Percentiles rank a stretch among this genome's conserved stretches.
Conservation (phyloP, 2,888 invertebrate genomes). For the Eupelmus urozonus region DNA sequence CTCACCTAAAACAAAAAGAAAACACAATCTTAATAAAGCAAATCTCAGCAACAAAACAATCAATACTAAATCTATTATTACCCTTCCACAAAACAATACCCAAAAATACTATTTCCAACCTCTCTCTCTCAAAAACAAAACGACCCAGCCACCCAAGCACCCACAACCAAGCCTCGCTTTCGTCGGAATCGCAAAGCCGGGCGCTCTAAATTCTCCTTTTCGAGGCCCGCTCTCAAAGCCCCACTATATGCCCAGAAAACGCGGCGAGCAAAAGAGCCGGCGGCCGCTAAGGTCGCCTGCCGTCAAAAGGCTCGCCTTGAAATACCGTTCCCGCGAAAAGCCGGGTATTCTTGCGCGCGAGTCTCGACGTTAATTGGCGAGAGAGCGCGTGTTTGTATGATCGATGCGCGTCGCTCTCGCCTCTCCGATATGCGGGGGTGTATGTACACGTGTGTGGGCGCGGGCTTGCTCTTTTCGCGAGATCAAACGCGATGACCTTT, state of each 20-base stretch:
- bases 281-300: not conserved
- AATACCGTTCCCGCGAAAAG: slow-evolving; percentile 6
- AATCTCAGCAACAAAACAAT: too few relatives aligned
- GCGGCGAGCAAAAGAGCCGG: too few relatives aligned
- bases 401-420: not conserved
- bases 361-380: not conserved
- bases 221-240: too few relatives aligned
- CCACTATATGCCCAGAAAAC: too few relatives aligned
- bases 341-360: not conserved
- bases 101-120: too few relatives aligned
- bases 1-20: not conserved
- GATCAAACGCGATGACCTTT: slow-evolving; percentile 8
- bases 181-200: too few relatives aligned
- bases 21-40: not conserved
- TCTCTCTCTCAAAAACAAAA: too few relatives aligned
- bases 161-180: too few relatives aligned
- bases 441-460: not conserved
- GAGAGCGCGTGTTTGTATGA: slow-evolving; percentile 1
- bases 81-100: too few relatives aligned
- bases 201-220: too few relatives aligned
- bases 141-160: too few relatives aligned
- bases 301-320: slow-evolving; percentile 1
- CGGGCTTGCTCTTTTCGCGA: not conserved
- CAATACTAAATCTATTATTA: too few relatives aligned
- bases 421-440: not conserved